These are phyloP conservation scores for Agonopterix subpropinquella DNA, from an alignment of 2,888 invertebrate species.

Conservation along the genomic window DNA sequence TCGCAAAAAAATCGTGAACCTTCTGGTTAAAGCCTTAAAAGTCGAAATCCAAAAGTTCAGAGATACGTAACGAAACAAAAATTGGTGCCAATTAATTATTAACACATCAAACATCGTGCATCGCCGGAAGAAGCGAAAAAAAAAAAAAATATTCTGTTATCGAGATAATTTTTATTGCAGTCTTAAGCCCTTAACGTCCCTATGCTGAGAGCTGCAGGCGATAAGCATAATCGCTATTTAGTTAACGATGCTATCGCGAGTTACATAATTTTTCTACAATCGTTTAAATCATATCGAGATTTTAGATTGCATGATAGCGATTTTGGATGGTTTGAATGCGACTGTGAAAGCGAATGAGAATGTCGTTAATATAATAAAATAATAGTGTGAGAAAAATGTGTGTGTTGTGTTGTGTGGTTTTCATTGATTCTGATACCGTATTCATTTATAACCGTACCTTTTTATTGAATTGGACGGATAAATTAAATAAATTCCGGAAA, in stretches of 20 bases:
- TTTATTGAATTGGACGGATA: no score
- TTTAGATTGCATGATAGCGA: conserved; percentile 8
- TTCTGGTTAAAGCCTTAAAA: neutral
- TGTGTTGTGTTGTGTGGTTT: neutral
- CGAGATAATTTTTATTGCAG: conserved; percentile 16
- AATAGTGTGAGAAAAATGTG: neutral
- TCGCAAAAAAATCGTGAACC: neutral
- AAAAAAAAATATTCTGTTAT: conserved; percentile 12
- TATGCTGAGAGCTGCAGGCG: conserved; percentile 9
- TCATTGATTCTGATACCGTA: no score
- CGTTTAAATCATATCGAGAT: conserved; percentile 14
- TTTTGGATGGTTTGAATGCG: neutral
- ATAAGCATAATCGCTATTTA: conserved; percentile 11
- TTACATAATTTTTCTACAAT: conserved; percentile 15
- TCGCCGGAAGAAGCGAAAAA: conserved; percentile 14
- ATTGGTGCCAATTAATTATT: neutral
- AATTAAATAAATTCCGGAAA: no score
- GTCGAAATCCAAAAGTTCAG: neutral
- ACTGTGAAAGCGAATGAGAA: conserved; percentile 8
- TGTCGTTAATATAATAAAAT: neutral
- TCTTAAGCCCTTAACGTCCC: conserved; percentile 16
- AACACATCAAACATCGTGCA: conserved; percentile 5
- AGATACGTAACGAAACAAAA: neutral
- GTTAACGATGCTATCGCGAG: conserved; percentile 12
- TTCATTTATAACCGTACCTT: no score